phyloP scores from a whole-genome alignment of 2,888 invertebrate species.

The Eledona agricola region DNA sequence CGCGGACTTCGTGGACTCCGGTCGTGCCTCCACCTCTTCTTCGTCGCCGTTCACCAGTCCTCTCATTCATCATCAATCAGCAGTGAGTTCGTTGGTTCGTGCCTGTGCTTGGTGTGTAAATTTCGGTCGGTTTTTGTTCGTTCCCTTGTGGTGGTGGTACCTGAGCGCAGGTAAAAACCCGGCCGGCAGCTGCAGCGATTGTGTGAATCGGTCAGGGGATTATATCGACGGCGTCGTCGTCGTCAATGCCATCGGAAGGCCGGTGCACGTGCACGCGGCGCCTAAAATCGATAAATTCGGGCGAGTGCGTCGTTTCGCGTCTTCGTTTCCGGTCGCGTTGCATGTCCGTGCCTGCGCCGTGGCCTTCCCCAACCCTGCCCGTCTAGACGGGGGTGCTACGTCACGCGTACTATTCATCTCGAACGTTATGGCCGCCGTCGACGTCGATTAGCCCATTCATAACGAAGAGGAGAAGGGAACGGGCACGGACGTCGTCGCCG shows the following conservation, averaged over 20 bases:
- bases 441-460: conserved; percentile 36
- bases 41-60: too few species aligned
- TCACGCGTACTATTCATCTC: conserved; percentile 45
- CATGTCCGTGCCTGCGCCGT: conserved; percentile 53
- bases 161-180: conserved; percentile 47
- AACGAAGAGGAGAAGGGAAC: conserved; percentile 21
- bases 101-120: too few species aligned
- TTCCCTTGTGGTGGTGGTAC: conserved; percentile 35
- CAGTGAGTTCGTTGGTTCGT: too few species aligned
- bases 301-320: conserved; percentile 36
- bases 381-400: conserved; percentile 51
- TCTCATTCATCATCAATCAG: too few species aligned
- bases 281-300: conserved; percentile 34
- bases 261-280: conserved; percentile 35
- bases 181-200: conserved; percentile 44
- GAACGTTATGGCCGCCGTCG: conserved; percentile 36
- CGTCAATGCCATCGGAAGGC: conserved; percentile 50
- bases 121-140: too few species aligned
- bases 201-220: conserved; percentile 48
- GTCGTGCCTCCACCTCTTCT: too few species aligned
- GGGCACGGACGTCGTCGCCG: neutral
- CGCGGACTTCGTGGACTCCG: conserved; percentile 19
- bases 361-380: conserved; percentile 50
- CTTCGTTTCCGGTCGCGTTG: conserved; percentile 46
- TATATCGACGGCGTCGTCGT: too few species aligned